Evolutionary conservation across 2,888 invertebrate species (phyloP), one percentile per base, ranked within the genome.

Genomic region (Syrista parreyssii): DNA sequence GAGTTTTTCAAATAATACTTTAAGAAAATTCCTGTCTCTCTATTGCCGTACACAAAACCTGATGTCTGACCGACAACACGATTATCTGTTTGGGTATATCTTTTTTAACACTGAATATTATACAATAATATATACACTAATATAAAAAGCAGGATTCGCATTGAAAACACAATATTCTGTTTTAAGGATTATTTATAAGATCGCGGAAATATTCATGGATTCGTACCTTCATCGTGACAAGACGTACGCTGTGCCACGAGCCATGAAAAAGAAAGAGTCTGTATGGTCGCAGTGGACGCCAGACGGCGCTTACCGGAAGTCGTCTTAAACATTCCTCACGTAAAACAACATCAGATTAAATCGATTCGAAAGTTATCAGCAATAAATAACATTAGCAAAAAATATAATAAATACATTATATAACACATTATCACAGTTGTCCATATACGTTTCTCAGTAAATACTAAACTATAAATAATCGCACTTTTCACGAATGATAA

Each of bases 211-310:
- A 84, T 84, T 80, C 76, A 68, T 73, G 76, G 85, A 86, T 87
- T 84, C 74, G 69, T 83, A 86, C 86, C 84, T 86, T 86, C 86
- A 88, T 88, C 79, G 84, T 83, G 82, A 83, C 82, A 79, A 74
- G 79, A 82, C 77, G 78, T 76, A 80, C 79, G 82, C 82, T 74
- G 72, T 81, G 79, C 81, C 84, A 85, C 84, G 81, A 84, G 83
- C 84, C 85, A 84, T 84, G 82, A 85, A 86, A 85, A 79, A 83
- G 83, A 86, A 85, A 86, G 84, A 82, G 71, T 31, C 32, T 31
- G 12, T 31, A 33, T 23, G 55, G 23, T 55, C 23, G 23, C 1
- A 1, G 9, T 55, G 55, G 23, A 55, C 55, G 55, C 23, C 55
- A 55, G 55, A 55, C 55, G 55, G 55, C 55, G 55, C 55, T 55